A percentile compares a stretch with the other conserved stretches of the same genome.
Conservation (phyloP, 2,797 vertebrate genomes). For the Gobionotothen gibberifrons region DNA sequence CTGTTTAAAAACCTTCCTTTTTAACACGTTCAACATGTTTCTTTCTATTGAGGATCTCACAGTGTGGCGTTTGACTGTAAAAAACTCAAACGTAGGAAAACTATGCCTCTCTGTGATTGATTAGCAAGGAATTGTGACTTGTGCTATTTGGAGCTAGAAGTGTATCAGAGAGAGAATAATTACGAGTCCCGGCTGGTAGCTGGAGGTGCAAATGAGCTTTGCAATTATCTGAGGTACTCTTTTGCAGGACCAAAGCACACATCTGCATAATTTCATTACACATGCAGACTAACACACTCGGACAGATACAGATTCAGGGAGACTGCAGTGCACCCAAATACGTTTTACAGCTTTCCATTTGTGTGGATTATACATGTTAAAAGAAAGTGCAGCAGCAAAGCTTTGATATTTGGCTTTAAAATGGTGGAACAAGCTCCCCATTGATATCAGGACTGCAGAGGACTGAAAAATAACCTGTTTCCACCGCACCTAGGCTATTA, state of each 20-base stretch:
- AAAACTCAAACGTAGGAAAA: slow-evolving; percentile 19
- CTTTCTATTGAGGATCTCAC: slow-evolving; percentile 8
- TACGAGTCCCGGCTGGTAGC: slow-evolving; percentile 11
- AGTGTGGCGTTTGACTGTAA: slow-evolving; percentile 12
- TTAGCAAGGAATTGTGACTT: too few relatives aligned
- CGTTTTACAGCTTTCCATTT: neutral
- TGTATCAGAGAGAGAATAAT: slow-evolving; percentile 20
- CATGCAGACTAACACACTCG: neutral
- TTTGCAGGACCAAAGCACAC: neutral
- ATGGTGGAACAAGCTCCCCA: too few relatives aligned
- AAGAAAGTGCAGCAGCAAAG: neutral
- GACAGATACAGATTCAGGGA: neutral
- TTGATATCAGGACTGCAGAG: too few relatives aligned
- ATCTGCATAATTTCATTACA: neutral
- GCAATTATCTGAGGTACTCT: slow-evolving; percentile 1
- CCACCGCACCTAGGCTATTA: too few relatives aligned
- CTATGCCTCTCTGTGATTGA: neutral
- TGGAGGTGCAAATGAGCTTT: slow-evolving; percentile 26
- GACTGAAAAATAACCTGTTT: too few relatives aligned
- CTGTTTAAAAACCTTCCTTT: slow-evolving; percentile 6
- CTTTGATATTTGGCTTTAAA: neutral
- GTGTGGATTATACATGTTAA: neutral
- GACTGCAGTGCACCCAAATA: neutral
- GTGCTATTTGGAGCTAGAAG: neutral
- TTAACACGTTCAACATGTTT: slow-evolving; percentile 33